Conservation (phyloP, 2,797 vertebrate species). For the Eulemur rubriventer region DNA sequence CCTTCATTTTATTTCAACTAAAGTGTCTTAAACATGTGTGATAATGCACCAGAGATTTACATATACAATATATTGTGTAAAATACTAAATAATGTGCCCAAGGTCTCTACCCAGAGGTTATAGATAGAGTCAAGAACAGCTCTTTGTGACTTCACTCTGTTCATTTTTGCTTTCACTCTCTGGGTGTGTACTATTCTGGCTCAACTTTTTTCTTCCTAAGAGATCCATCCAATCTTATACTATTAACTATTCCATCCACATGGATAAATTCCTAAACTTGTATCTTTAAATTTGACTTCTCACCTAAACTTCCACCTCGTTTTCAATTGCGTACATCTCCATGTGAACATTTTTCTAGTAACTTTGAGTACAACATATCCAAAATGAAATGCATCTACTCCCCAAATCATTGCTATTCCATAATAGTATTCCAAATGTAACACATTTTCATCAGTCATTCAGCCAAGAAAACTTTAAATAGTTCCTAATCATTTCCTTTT, state of each 20-base stretch:
- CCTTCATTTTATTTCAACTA: neutral
- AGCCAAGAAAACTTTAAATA: neutral
- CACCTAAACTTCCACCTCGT: neutral
- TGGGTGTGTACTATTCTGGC: neutral
- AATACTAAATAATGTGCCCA: neutral
- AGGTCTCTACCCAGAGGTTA: neutral
- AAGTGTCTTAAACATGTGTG: neutral
- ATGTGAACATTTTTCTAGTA: neutral
- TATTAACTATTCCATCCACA: neutral
- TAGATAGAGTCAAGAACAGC: rapidly evolving
- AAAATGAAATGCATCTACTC: neutral
- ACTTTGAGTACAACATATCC: neutral
- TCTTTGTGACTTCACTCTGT: neutral
- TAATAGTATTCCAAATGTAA: neutral
- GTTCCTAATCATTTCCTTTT: neutral
- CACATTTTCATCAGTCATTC: neutral
- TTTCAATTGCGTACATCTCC: neutral
- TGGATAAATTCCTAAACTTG: neutral
- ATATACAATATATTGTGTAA: neutral
- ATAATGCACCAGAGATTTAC: neutral
- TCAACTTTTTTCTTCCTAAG: neutral
- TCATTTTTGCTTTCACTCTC: neutral
- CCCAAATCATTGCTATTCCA: neutral
- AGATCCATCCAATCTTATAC: neutral
- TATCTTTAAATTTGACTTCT: neutral